These are phyloP conservation scores for Metridium senile DNA, from an alignment of 92 coral and sea anemone species.

Conservation along the genomic window DNA sequence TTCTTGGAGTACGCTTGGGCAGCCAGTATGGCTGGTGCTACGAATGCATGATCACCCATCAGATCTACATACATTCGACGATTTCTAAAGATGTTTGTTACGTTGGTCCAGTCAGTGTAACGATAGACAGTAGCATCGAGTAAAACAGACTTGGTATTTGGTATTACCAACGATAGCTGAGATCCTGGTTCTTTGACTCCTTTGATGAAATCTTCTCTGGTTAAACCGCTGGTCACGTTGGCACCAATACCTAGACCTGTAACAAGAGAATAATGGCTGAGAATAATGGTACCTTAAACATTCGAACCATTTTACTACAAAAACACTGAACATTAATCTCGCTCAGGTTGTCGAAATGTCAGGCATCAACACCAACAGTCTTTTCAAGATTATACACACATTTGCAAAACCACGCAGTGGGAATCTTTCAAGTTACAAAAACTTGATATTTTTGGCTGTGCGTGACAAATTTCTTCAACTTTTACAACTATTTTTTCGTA, in stretches of 20 bases:
- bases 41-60: conserved; percentile 12
- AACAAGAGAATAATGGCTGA: no score
- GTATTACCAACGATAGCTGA: background rate
- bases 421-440: no score
- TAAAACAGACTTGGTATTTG: background rate
- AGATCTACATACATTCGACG: conserved; percentile 34
- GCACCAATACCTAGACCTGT: background rate
- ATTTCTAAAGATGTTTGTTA: background rate
- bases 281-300: no score
- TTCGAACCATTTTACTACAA: background rate
- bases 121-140: conserved; percentile 10
- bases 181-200: background rate
- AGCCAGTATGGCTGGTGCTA: conserved; percentile 20
- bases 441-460: no score
- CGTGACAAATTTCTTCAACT: no score
- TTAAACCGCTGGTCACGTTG: background rate
- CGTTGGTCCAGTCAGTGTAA: conserved; percentile 31
- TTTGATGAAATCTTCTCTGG: background rate
- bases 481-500: no score
- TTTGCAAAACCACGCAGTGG: no score
- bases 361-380: no score
- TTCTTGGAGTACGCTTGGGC: conserved; percentile 14
- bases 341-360: background rate
- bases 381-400: no score
- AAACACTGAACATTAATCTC: background rate